These are phyloP conservation scores for Chelonus formosanus DNA, from an alignment of 2,888 invertebrate species.

Conservation along the genomic window DNA sequence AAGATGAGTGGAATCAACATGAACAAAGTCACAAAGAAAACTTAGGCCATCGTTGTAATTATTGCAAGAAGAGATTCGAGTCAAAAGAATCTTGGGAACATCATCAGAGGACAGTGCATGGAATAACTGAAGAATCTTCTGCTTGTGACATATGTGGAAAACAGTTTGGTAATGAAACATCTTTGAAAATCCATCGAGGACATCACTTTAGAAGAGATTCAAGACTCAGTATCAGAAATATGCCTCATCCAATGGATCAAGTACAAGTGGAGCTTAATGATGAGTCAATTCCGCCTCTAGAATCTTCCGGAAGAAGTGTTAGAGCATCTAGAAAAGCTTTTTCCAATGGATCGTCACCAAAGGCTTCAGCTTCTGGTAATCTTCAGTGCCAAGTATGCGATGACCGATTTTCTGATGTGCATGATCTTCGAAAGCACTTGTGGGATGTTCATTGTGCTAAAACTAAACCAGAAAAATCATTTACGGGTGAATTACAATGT, in stretches of 20 bases:
- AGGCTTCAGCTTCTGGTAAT: slow-evolving; percentile 26
- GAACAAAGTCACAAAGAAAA: slow-evolving; percentile 64
- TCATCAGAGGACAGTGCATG: slow-evolving; percentile 54
- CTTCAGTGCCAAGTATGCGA: slow-evolving; percentile 72
- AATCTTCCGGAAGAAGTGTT: not conserved
- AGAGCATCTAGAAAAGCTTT: slow-evolving; percentile 49
- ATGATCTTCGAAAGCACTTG: slow-evolving; percentile 70
- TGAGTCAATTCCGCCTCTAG: not conserved
- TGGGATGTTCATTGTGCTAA: slow-evolving; percentile 70
- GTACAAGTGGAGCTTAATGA: slow-evolving; percentile 31
- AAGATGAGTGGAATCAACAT: slow-evolving; percentile 71
- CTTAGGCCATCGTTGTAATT: slow-evolving; percentile 41
- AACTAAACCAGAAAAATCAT: slow-evolving; percentile 55
- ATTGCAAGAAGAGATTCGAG: slow-evolving; percentile 49
- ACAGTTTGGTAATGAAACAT: slow-evolving; percentile 71
- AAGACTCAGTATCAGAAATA: slow-evolving; percentile 46
- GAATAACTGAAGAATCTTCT: slow-evolving; percentile 59
- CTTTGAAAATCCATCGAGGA: slow-evolving; percentile 72
- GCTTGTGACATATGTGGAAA: slow-evolving; percentile 75
- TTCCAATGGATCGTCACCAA: slow-evolving; percentile 45
- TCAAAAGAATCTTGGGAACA: slow-evolving; percentile 48
- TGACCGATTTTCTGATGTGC: slow-evolving; percentile 68
- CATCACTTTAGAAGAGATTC: slow-evolving; percentile 69
- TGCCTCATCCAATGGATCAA: slow-evolving; percentile 29
- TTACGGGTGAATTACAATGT: slow-evolving; percentile 56